These are phyloP conservation scores for Solenopsis fugax DNA, from an alignment of 1,140 invertebrate genomes.

Conservation along the genomic window DNA sequence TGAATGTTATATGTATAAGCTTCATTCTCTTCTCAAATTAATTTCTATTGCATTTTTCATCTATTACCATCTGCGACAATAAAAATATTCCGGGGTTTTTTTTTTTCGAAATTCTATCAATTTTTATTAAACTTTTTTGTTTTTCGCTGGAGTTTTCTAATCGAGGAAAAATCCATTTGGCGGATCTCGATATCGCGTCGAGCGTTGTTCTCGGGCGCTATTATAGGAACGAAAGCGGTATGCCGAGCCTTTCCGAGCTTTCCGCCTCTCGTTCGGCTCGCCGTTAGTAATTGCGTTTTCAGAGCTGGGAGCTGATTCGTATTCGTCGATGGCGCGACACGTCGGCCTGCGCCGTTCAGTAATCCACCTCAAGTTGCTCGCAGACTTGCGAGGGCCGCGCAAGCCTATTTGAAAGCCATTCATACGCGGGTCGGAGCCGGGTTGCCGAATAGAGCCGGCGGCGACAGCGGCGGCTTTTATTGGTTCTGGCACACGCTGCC, in stretches of 20 bases:
- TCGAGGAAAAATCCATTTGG: conserved; percentile 57
- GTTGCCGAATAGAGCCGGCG: conserved; percentile 26
- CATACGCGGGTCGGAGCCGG: conserved; percentile 20
- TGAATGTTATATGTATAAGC: neutral
- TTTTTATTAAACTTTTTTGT: conserved; percentile 26
- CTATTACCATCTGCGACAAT: neutral
- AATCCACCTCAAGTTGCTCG: conserved; percentile 36
- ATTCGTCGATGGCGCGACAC: conserved; percentile 51
- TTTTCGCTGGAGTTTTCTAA: conserved; percentile 11
- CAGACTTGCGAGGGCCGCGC: conserved; percentile 36
- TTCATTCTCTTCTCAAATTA: conserved; percentile 3
- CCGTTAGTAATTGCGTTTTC: conserved; percentile 65
- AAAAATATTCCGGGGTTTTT: neutral
- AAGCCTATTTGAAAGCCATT: conserved; percentile 58
- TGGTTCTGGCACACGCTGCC: conserved; percentile 58
- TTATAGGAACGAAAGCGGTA: conserved; percentile 32
- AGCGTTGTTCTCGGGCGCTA: neutral
- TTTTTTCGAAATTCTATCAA: conserved; percentile 3
- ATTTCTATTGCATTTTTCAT: conserved; percentile 6
- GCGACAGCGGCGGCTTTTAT: conserved; percentile 51
- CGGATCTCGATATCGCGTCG: conserved; percentile 36
- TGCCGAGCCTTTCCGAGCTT: conserved; percentile 4
- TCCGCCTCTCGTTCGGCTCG: conserved; percentile 29
- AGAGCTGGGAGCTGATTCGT: conserved; percentile 56
- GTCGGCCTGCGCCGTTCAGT: conserved; percentile 12